These are phyloP conservation scores for Girardia tigrina DNA, from an alignment of 2,888 invertebrate species.

Conservation along the genomic window DNA sequence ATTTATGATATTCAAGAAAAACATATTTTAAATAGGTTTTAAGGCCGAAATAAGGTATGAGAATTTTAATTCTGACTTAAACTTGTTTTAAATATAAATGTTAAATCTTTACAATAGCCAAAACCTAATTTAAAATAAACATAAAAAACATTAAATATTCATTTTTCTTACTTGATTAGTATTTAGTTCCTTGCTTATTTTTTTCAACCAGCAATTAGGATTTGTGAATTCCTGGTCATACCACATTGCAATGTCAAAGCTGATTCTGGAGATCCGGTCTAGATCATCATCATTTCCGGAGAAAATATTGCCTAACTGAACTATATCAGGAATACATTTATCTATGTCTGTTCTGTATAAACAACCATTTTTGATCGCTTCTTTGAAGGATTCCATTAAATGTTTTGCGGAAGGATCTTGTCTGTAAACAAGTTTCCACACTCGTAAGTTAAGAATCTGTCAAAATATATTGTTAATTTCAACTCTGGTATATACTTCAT, in stretches of 20 bases:
- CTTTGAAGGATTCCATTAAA: not conserved
- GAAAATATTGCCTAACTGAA: not conserved
- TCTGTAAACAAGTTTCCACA: slow-evolving; percentile 11
- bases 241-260: not conserved
- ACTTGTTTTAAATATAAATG: too few relatives aligned
- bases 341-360: not conserved
- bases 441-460: not conserved
- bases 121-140: too few relatives aligned
- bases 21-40: not conserved
- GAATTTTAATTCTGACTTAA: not conserved
- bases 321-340: not conserved
- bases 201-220: not conserved
- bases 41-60: not conserved
- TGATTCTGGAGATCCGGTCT: not conserved
- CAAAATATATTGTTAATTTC: too few relatives aligned
- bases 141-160: not conserved
- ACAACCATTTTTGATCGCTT: not conserved
- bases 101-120: too few relatives aligned
- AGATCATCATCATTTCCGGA: not conserved
- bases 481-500: too few relatives aligned
- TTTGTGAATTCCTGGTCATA: not conserved
- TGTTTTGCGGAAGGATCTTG: not conserved
- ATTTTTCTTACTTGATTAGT: not conserved
- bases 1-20: too few relatives aligned
- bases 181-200: not conserved